Conservation (phyloP, 2,888 invertebrate genomes). For the Diploptera punctata region DNA sequence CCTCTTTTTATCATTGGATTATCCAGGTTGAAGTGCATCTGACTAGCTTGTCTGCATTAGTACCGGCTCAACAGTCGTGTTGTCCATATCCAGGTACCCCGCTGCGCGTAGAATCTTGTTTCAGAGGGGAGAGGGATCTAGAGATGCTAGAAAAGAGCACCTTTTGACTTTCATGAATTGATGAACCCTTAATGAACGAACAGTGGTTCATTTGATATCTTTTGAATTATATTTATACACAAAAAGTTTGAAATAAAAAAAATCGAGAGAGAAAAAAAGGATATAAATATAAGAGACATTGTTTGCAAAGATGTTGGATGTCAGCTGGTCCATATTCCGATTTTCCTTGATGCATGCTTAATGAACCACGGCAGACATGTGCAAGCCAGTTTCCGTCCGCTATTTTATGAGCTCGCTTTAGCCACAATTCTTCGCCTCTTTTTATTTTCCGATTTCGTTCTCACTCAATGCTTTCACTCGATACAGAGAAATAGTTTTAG, state of each 20-base stretch:
- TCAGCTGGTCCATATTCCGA: neutral
- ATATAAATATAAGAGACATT: conserved; percentile 9
- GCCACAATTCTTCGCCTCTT: neutral
- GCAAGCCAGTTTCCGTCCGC: neutral
- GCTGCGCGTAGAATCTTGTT: conserved; percentile 24
- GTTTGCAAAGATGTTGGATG: conserved; percentile 21
- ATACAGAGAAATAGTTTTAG: too few relatives aligned
- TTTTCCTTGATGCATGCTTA: conserved; percentile 25
- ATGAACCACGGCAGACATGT: neutral
- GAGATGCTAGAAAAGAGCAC: neutral
- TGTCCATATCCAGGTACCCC: conserved; percentile 2
- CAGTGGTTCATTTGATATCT: conserved; percentile 19
- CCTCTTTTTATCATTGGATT: too few relatives aligned
- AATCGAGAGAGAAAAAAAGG: neutral
- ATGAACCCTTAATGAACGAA: conserved; percentile 30
- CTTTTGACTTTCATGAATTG: conserved; percentile 27
- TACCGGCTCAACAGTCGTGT: too few relatives aligned
- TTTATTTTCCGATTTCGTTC: neutral
- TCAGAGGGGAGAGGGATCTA: too few relatives aligned
- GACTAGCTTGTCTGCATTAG: too few relatives aligned
- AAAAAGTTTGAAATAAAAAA: neutral
- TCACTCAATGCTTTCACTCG: neutral
- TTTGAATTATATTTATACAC: conserved; percentile 18
- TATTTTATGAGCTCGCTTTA: conserved; percentile 10
- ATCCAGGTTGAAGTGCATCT: too few relatives aligned